A percentile compares a stretch with the other conserved stretches of the same genome.
Conservation (phyloP, 2,113 vertebrate species). For the Pipra filicauda region DNA sequence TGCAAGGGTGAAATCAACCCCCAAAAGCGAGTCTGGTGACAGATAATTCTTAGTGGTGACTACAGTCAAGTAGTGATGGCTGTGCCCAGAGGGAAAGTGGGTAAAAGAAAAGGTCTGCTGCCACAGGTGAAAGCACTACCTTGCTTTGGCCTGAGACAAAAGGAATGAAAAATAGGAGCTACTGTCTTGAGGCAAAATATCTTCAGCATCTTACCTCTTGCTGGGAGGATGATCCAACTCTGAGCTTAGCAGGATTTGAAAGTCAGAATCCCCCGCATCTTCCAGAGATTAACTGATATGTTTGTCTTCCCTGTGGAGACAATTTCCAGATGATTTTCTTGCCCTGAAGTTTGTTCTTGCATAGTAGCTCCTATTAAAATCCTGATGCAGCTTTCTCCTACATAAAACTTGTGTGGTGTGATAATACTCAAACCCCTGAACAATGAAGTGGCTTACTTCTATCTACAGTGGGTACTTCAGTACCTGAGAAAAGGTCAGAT, state of each 20-base stretch:
- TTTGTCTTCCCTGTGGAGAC: not conserved
- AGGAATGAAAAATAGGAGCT: not conserved
- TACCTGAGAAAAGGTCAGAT: not conserved
- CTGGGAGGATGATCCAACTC: not conserved
- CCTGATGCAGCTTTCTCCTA: not conserved
- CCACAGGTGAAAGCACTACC: not conserved
- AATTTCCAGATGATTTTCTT: constrained; percentile 34
- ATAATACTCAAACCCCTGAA: not conserved
- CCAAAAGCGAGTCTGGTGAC: not conserved
- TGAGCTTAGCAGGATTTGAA: not conserved
- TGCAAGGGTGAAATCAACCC: not conserved
- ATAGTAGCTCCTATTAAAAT: not conserved
- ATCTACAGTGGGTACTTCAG: not conserved
- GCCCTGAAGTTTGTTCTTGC: not conserved
- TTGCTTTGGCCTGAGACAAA: not conserved
- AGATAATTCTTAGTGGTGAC: not conserved
- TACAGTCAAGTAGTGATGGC: not conserved
- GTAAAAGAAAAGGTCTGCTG: not conserved
- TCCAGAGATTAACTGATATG: not conserved
- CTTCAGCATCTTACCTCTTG: not conserved
- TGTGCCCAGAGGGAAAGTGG: not conserved
- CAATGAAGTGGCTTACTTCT: not conserved
- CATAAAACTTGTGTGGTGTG: not conserved
- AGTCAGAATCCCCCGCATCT: not conserved
- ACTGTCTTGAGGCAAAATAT: constrained; percentile 22